Evolutionary conservation across 2,888 invertebrate genomes (phyloP), one percentile per base, ranked within the genome.

Genomic region (Syrista parreyssii): DNA sequence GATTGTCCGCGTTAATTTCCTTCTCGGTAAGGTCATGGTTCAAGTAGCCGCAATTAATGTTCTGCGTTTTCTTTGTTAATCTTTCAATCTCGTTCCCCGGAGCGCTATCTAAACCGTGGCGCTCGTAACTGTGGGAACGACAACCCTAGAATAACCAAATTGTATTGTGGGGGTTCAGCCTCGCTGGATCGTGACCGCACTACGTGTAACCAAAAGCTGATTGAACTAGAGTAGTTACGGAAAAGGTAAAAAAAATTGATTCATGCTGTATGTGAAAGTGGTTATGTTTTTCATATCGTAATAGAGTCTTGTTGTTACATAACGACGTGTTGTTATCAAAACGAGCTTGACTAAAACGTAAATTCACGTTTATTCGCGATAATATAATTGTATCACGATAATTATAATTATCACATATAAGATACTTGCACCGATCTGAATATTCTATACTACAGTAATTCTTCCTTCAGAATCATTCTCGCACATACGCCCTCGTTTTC

Each of bases 41-140:
- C 84, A 82, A 84, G 81, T 81, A 79, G 72, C 79, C 78, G 81
- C 84, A 82, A 84, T 84, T 84, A 84, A 83, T 80, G 83, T 82
- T 83, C 80, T 78, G 73, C 78, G 79, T 79, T 81, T 80, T 79
- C 83, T 79, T 79, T 73, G 75, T 76, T 80, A 82, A 84, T 82
- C 84, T 84, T 84, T 84, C 84, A 81, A 84, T 84, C 84, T 84
- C 75, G 74, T 77, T 71, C 30, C 76, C 72, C 34, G 68, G 33
- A 69, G 80, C 76, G 81, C 82, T 82, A 82, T 84, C 82, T 82
- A 82, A 84, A 84, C 82, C 80, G 84, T 82, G 75, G 78, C 77
- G 69, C 82, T 73, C 35, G 83, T 68, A 76, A 82, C 82, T 82
- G 83, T 83, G 83, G 83, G 83, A 84, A 84, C 78, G 73, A 71